Evolutionary conservation across 2,113 vertebrate species (phyloP).

Genomic region (Pachycephala philippinensis): DNA sequence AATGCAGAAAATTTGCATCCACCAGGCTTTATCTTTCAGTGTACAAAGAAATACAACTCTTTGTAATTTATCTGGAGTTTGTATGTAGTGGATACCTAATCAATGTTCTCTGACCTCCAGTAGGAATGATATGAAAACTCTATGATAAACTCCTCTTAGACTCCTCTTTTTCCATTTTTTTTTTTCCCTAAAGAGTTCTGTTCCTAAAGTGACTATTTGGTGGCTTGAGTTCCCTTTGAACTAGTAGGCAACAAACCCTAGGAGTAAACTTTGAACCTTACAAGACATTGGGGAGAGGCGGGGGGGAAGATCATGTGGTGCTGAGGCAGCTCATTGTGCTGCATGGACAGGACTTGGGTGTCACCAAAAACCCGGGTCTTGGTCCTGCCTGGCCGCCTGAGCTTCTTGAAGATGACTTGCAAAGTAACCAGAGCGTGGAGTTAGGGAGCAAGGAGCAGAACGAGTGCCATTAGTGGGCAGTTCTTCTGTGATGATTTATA

Average conservation of each 20-base stretch:
- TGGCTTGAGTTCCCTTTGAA: neutral
- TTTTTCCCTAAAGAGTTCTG: neutral
- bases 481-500: neutral
- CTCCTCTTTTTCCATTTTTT: fast-evolving
- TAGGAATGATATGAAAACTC: neutral
- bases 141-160: neutral
- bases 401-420: neutral
- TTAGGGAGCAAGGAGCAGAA: neutral
- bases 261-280: conserved; percentile 25
- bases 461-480: neutral
- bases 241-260: neutral
- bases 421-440: neutral
- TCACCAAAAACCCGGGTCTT: neutral
- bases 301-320: neutral
- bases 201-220: neutral
- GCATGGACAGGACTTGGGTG: neutral
- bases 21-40: neutral
- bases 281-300: neutral
- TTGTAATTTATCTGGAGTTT: neutral
- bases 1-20: neutral
- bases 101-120: neutral
- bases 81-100: neutral
- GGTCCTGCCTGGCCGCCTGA: neutral
- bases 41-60: neutral
- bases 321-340: neutral